These are phyloP conservation scores for Labia minor DNA, from an alignment of 2,888 invertebrate genomes.

Conservation along the genomic window DNA sequence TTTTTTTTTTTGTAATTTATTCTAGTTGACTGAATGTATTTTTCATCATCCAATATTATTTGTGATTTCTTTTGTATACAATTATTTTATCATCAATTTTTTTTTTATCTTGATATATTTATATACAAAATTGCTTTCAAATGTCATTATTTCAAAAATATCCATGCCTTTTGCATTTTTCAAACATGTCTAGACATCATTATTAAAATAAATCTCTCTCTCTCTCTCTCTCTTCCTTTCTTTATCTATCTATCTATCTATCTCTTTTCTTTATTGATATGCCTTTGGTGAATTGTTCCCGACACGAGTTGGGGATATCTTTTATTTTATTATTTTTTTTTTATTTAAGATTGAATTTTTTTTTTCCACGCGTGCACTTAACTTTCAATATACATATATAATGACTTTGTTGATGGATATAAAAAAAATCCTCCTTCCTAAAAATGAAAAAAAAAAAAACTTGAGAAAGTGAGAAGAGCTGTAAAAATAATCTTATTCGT, in stretches of 20 bases:
- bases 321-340: neutral
- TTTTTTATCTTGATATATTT: too few species aligned
- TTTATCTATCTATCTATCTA: too few species aligned
- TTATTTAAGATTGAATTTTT: neutral
- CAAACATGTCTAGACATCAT: neutral
- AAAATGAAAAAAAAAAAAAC: neutral
- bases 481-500: too few species aligned
- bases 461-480: neutral
- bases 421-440: too few species aligned
- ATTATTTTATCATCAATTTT: too few species aligned
- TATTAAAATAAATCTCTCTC: neutral
- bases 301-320: neutral
- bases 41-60: too few species aligned
- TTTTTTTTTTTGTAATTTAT: too few species aligned
- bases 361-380: neutral
- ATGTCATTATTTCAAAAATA: too few species aligned
- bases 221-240: too few species aligned
- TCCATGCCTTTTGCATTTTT: neutral
- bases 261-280: neutral
- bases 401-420: neutral
- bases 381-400: constrained; percentile 13
- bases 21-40: too few species aligned
- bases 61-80: too few species aligned
- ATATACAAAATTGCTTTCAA: too few species aligned
- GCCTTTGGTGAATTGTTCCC: neutral